Evolutionary conservation across 2,113 vertebrate genomes (phyloP).

Genomic region (Thunnus maccoyii): DNA sequence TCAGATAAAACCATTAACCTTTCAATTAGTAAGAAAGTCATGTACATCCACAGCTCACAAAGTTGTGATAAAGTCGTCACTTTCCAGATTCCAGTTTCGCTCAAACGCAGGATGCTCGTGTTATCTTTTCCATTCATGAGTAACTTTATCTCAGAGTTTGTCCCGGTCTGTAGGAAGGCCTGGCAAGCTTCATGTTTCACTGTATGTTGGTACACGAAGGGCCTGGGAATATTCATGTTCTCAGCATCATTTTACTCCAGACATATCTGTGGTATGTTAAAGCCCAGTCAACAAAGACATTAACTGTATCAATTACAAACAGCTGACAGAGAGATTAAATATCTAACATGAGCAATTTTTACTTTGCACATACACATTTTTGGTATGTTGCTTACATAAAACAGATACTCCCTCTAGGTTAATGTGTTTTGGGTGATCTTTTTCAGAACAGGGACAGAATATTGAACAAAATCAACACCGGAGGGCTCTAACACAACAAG

Average conservation of each 20-base stretch:
- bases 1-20: background rate
- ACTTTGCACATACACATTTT: background rate
- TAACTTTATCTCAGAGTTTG: slow-evolving; percentile 30
- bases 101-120: slow-evolving; percentile 25
- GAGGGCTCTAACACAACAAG: background rate
- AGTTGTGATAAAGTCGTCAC: background rate
- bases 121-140: slow-evolving; percentile 49
- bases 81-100: background rate
- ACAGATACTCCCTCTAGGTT: background rate
- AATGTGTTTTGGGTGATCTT: background rate
- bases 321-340: background rate
- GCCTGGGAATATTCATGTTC: slow-evolving; percentile 5
- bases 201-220: background rate
- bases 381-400: background rate
- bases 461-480: slow-evolving; percentile 13
- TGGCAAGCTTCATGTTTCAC: slow-evolving; percentile 34
- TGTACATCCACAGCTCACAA: background rate
- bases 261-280: background rate
- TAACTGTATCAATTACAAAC: background rate
- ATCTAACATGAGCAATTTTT: background rate
- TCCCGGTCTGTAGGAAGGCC: slow-evolving; percentile 61
- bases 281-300: background rate
- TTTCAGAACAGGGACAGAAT: slow-evolving; percentile 10
- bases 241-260: background rate
- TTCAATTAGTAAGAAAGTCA: background rate